Conservation (phyloP, 2,888 invertebrate species). For the Nemapogon koenigi region DNA sequence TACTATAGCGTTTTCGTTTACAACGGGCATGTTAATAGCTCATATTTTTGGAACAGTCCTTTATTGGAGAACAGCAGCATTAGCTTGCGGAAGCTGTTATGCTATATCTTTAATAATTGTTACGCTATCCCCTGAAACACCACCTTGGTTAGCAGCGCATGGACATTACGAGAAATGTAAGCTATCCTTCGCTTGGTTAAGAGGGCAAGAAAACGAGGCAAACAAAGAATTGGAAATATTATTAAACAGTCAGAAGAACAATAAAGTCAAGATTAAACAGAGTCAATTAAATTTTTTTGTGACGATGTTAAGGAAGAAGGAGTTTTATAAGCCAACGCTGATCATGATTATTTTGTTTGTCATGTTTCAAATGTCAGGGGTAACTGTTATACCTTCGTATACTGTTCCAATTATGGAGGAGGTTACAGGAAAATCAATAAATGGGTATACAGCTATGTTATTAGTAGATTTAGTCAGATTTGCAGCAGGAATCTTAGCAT, state of each 20-base stretch:
- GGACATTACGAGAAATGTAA: constrained; percentile 61
- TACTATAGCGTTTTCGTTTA: constrained; percentile 67
- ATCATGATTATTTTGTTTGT: constrained; percentile 71
- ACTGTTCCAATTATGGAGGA: constrained; percentile 69
- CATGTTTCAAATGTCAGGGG: constrained; percentile 72
- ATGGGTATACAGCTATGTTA: constrained; percentile 68
- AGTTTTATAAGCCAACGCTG: constrained; percentile 66
- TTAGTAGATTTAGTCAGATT: constrained; percentile 70
- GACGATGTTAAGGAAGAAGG: constrained; percentile 37
- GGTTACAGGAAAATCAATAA: constrained; percentile 61
- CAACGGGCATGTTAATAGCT: constrained; percentile 68
- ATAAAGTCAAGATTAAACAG: constrained; percentile 26
- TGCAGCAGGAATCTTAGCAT: constrained; percentile 65
- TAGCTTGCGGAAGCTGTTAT: constrained; percentile 58
- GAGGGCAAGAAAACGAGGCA: constrained; percentile 52
- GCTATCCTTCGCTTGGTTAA: constrained; percentile 62
- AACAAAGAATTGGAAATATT: constrained; percentile 53
- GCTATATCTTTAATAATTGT: constrained; percentile 55
- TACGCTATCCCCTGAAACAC: constrained; percentile 68
- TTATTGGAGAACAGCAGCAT: constrained; percentile 64
- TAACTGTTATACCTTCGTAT: constrained; percentile 74
- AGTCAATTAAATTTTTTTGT: constrained; percentile 34
- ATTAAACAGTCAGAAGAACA: constrained; percentile 37
- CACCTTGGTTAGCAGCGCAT: constrained; percentile 68
- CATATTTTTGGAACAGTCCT: constrained; percentile 69